Conservation (phyloP, 2,888 invertebrate genomes). For the Drosophila recens region DNA sequence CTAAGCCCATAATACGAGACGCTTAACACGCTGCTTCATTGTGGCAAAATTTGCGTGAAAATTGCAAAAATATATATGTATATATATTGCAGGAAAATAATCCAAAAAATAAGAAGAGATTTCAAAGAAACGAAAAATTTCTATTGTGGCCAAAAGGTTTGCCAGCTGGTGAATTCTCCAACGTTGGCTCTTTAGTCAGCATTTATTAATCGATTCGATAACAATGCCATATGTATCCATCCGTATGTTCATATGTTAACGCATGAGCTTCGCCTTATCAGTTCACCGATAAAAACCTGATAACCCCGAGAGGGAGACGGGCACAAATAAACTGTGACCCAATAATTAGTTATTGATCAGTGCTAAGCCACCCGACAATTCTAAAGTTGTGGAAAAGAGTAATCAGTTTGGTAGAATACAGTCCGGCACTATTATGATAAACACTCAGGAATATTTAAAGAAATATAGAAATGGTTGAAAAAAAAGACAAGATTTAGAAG, state of each 20-base stretch:
- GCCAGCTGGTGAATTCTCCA: conserved; percentile 8
- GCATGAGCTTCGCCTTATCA: conserved; percentile 3
- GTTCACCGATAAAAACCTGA: conserved; percentile 13
- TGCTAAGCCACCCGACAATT: conserved; percentile 21
- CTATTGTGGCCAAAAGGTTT: neutral
- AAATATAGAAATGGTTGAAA: no score
- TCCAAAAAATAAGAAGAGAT: neutral
- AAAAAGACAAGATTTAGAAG: no score
- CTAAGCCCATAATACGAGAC: conserved; percentile 43
- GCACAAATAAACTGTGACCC: conserved; percentile 30
- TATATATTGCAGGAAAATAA: neutral
- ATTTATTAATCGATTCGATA: conserved; percentile 12
- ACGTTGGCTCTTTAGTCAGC: neutral
- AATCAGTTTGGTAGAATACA: neutral
- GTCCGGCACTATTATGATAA: neutral
- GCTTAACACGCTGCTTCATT: conserved; percentile 39
- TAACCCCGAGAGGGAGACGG: conserved; percentile 21
- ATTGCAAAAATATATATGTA: neutral
- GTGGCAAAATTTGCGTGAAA: conserved; percentile 36
- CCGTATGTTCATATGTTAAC: neutral
- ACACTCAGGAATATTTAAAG: neutral
- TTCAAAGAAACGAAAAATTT: neutral
- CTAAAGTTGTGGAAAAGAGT: conserved; percentile 10
- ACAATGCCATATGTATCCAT: neutral
- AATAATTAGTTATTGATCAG: conserved; percentile 44